phyloP scores from a whole-genome alignment of 2,888 invertebrate species.

The Anoncus sp. region DNA sequence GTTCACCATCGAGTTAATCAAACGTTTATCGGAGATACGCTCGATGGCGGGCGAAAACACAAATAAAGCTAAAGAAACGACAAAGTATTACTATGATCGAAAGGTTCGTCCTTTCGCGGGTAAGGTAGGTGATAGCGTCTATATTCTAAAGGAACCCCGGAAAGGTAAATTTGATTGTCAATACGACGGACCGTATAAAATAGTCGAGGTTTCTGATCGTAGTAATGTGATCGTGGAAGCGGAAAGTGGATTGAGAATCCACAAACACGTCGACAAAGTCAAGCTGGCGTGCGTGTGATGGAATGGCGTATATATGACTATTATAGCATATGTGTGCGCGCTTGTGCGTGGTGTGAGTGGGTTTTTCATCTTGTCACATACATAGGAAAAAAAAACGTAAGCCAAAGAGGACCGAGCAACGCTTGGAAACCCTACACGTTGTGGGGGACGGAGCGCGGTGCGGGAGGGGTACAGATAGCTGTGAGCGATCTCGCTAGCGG shows the following conservation, averaged over 20 bases:
- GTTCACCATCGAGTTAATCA: neutral
- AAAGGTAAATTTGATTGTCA: neutral
- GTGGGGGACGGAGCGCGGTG: too few relatives aligned
- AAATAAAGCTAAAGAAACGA: neutral
- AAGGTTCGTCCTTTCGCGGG: neutral
- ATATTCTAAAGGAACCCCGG: neutral
- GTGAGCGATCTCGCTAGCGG: too few relatives aligned
- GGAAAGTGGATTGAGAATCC: neutral
- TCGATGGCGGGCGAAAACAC: slow-evolving; percentile 11
- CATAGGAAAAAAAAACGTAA: too few relatives aligned
- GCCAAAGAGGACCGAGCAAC: too few relatives aligned
- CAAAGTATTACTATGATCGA: neutral
- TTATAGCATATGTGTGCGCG: too few relatives aligned
- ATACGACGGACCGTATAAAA: neutral
- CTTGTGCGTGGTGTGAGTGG: too few relatives aligned
- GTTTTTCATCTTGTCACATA: too few relatives aligned
- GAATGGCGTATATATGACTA: too few relatives aligned
- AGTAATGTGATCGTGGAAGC: neutral
- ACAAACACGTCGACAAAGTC: too few relatives aligned
- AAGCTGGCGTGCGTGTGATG: too few relatives aligned
- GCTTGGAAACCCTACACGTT: too few relatives aligned
- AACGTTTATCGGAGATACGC: neutral
- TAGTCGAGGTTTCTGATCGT: neutral
- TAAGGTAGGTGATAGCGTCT: neutral
- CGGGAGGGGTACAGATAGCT: too few relatives aligned